Conservation (phyloP, 2,113 vertebrate species). For the Columba janthina region DNA sequence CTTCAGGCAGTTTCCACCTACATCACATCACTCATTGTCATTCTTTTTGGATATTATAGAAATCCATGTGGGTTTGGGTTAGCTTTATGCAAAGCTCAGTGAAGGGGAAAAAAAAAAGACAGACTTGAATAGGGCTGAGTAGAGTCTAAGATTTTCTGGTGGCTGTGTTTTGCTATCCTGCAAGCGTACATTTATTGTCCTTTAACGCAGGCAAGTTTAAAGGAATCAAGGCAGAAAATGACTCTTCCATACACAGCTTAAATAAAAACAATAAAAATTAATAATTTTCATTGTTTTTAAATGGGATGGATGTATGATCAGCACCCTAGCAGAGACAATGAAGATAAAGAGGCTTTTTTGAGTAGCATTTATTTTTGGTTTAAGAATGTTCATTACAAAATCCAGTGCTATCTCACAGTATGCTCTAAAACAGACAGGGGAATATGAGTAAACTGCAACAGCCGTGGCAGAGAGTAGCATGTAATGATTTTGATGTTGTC, state of each 20-base stretch:
- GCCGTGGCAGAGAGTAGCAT: background rate
- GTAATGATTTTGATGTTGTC: conserved; percentile 9
- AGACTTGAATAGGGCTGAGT: conserved; percentile 69
- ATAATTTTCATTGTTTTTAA: conserved; percentile 46
- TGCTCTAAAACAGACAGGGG: background rate
- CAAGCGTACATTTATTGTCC: conserved; percentile 40
- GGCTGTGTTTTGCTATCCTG: conserved; percentile 52
- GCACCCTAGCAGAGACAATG: background rate
- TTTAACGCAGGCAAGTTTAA: conserved; percentile 58
- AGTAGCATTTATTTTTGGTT: background rate
- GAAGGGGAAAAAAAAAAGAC: conserved; percentile 69
- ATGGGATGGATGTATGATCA: background rate
- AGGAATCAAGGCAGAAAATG: conserved; percentile 66
- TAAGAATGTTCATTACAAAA: conserved; percentile 4
- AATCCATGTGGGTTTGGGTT: conserved; percentile 86
- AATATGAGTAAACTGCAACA: background rate
- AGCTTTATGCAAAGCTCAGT: conserved; percentile 82
- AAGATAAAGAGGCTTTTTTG: conserved; percentile 24
- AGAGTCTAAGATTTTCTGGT: conserved; percentile 62
- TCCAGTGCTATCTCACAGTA: background rate
- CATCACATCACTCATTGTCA: conserved; percentile 92
- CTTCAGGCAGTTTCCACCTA: conserved; percentile 90
- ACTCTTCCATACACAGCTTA: conserved; percentile 11
- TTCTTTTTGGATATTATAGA: conserved; percentile 84
- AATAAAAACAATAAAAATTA: conserved; percentile 22